A percentile compares a stretch with the other conserved stretches of the same genome.
Evolutionary conservation across 2,888 invertebrate species (phyloP).

Genomic region (Lycophotia porphyrea): DNA sequence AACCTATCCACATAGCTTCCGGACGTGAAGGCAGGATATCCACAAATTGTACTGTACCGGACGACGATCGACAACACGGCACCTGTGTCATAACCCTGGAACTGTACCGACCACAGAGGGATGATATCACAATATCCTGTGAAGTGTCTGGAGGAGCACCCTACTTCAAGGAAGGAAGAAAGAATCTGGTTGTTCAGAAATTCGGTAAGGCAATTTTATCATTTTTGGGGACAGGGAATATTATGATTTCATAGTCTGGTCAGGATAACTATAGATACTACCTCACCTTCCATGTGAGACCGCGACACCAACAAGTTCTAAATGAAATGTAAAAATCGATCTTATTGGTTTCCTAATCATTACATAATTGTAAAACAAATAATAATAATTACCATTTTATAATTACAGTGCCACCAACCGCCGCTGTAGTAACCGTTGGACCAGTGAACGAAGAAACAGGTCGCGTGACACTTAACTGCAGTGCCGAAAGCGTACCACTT

Average conservation of each 20-base stretch:
- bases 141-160: slow-evolving; percentile 86
- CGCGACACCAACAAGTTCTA: background rate
- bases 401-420: slow-evolving; percentile 79
- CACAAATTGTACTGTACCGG: slow-evolving; percentile 72
- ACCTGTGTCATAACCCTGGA: slow-evolving; percentile 74
- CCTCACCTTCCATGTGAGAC: background rate
- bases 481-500: slow-evolving; percentile 79
- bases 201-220: slow-evolving; percentile 72
- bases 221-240: too few relatives aligned
- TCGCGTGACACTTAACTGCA: slow-evolving; percentile 79
- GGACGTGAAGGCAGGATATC: slow-evolving; percentile 70
- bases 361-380: background rate
- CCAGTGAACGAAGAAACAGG: slow-evolving; percentile 63
- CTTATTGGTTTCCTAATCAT: background rate
- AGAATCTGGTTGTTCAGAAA: slow-evolving; percentile 72
- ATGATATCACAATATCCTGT: slow-evolving; percentile 74
- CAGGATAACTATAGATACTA: background rate
- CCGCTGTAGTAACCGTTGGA: slow-evolving; percentile 68
- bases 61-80: slow-evolving; percentile 67
- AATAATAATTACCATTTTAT: background rate
- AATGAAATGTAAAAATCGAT: background rate
- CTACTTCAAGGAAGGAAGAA: slow-evolving; percentile 74
- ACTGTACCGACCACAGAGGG: slow-evolving; percentile 71
- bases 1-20: slow-evolving; percentile 60
- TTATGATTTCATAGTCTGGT: background rate